These are phyloP conservation scores for roundworm (Caenorhabditis elegans) DNA, from an alignment of 1,140 invertebrate species.

Conservation along the genomic window DNA sequence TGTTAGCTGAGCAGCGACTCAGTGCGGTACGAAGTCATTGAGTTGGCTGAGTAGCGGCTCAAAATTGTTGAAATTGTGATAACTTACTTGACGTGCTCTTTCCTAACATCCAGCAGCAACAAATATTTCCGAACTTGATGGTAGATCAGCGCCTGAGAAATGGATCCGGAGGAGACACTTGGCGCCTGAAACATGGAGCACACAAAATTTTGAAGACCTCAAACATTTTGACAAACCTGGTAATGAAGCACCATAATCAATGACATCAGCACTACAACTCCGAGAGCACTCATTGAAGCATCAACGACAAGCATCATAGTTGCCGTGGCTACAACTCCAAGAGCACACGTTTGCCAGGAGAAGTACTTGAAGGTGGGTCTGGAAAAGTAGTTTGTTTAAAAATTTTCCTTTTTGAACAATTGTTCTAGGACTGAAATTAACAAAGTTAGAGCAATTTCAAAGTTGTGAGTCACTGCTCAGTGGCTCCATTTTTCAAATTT, in stretches of 20 bases:
- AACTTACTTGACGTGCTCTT: conserved; percentile 80
- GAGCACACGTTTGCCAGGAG: conserved; percentile 85
- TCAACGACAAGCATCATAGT: conserved; percentile 95
- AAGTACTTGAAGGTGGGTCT: conserved; percentile 93
- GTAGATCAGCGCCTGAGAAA: conserved; percentile 96
- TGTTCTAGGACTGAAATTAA: too few relatives aligned
- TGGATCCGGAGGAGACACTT: conserved; percentile 87
- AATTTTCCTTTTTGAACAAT: too few relatives aligned
- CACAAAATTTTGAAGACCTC: too few relatives aligned
- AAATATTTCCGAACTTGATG: conserved; percentile 98
- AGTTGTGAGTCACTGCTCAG: too few relatives aligned
- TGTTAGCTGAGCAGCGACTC: background rate
- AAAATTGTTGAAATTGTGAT: background rate
- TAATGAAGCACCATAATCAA: conserved; percentile 65
- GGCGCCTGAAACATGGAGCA: conserved; percentile 75
- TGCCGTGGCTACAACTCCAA: conserved; percentile 76
- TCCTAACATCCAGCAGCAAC: conserved; percentile 87
- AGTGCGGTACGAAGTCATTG: background rate
- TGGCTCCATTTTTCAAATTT: too few relatives aligned
- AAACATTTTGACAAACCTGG: too few relatives aligned
- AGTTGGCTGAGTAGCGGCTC: background rate
- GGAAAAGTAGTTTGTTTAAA: background rate
- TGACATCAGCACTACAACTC: conserved; percentile 75
- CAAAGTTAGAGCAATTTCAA: too few relatives aligned
- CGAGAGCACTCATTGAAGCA: conserved; percentile 82